Base-by-base conservation (phyloP, 2,113 vertebrate genomes). In the Rutilus rutilus region DNA sequence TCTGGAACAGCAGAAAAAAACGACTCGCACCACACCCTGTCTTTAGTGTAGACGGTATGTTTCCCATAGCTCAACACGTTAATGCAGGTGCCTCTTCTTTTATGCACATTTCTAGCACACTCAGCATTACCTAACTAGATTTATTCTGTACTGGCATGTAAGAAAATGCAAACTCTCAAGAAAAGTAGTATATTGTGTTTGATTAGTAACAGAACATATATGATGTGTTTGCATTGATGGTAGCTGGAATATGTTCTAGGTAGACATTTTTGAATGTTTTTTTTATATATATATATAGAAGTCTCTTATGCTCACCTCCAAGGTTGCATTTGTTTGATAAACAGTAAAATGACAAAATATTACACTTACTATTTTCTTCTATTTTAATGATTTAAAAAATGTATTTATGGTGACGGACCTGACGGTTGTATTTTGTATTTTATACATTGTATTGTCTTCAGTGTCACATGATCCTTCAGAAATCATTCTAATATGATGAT, bases 1-100 rank as follows among this genome's bases (percentile, higher is more conserved):
- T 76, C 52, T 78, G 2, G 47, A 50, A 52, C 65, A 8, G 19
- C n/a, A 83, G 84, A 62, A 50, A 52, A 80, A 7, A 82, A 78
- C 54, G 27, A 17, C 73, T 82, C 12, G 52, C 78, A 86, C 90
- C 90, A 85, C 89, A 64, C 90, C 88, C 90, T 6, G 33, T 47
- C 82, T 25, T 79, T 87, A 91, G 81, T 78, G 87, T 88, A 90
- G 78, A 89, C 59, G 60, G 69, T 45, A 33, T 69, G 86, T 82
- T 71, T 81, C 84, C 71, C 77, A 85, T 36, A 87, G 86, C 73
- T 83, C 87, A 62, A 52, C 84, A 76, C 27, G 71, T 80, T 50
- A 54, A 69, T 19, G 12, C 23, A 85, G 84, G 79, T 85, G 78
- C 78, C 84, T 50, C 42, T 47, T 19, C 14, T 17, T 76, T 67